These are phyloP conservation scores for Noctua comes DNA, from an alignment of 2,888 invertebrate genomes.

Conservation along the genomic window DNA sequence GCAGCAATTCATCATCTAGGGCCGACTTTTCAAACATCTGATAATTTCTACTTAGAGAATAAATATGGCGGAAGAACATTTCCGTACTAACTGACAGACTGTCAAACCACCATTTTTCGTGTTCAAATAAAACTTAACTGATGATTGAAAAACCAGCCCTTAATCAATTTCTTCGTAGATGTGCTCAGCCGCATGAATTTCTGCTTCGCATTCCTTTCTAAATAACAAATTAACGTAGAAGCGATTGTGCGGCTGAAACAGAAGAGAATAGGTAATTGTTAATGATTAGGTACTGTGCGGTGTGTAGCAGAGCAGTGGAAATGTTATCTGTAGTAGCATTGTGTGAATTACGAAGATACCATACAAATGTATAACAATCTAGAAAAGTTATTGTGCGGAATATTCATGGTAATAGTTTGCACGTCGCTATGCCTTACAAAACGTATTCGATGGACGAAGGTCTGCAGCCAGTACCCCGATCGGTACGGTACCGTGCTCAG, in stretches of 20 bases:
- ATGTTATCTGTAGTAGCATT: too few species aligned
- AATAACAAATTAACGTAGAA: conserved; percentile 11
- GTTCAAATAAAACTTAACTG: neutral
- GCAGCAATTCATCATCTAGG: too few species aligned
- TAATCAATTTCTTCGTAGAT: neutral
- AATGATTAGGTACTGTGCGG: neutral
- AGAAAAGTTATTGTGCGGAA: neutral
- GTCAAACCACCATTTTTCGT: too few species aligned
- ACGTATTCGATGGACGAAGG: too few species aligned
- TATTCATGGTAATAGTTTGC: neutral
- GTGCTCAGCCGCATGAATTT: fast-evolving
- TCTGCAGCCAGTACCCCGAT: too few species aligned
- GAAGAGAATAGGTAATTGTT: neutral
- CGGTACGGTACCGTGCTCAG: too few species aligned
- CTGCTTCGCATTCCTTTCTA: neutral
- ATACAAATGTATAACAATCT: neutral
- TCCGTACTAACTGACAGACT: too few species aligned
- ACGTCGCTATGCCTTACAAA: too few species aligned
- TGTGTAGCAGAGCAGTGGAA: neutral
- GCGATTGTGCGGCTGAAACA: neutral
- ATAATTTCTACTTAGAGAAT: too few species aligned
- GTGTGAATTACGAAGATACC: too few species aligned
- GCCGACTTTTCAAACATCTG: too few species aligned
- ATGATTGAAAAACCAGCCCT: neutral
- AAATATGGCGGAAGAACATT: too few species aligned